Evolutionary conservation across 2,113 vertebrate genomes (phyloP).

Genomic region (Sitta europaea): DNA sequence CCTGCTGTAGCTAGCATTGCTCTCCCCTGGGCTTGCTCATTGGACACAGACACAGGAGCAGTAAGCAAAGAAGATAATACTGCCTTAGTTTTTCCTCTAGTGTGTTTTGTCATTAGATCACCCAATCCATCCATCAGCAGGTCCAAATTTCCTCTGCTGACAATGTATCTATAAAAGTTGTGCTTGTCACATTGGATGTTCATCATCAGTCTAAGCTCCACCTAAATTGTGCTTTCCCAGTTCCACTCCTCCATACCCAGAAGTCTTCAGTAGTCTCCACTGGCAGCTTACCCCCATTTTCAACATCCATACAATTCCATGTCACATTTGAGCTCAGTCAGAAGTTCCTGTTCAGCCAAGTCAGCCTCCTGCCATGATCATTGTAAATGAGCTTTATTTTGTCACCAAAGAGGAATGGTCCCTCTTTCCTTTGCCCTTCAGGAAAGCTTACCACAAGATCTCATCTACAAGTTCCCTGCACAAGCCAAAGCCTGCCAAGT

Average conservation of each 20-base stretch:
- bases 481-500: background rate
- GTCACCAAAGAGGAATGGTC: background rate
- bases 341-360: background rate
- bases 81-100: background rate
- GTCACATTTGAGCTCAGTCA: background rate
- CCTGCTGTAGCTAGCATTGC: background rate
- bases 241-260: background rate
- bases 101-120: background rate
- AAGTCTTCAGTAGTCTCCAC: background rate
- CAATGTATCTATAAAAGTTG: background rate
- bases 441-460: background rate
- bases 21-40: background rate
- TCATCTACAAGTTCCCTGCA: background rate
- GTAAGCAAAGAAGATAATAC: background rate
- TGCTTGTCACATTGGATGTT: background rate
- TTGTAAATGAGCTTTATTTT: background rate
- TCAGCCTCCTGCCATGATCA: background rate
- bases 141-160: background rate
- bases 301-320: background rate
- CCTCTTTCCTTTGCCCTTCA: background rate
- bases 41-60: background rate
- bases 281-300: background rate
- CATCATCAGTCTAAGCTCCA: background rate
- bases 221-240: background rate
- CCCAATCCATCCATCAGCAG: background rate